Percentiles rank a stretch among this genome's conserved stretches.
Conservation (phyloP, 2,113 vertebrate genomes). For the Lontra canadensis region DNA sequence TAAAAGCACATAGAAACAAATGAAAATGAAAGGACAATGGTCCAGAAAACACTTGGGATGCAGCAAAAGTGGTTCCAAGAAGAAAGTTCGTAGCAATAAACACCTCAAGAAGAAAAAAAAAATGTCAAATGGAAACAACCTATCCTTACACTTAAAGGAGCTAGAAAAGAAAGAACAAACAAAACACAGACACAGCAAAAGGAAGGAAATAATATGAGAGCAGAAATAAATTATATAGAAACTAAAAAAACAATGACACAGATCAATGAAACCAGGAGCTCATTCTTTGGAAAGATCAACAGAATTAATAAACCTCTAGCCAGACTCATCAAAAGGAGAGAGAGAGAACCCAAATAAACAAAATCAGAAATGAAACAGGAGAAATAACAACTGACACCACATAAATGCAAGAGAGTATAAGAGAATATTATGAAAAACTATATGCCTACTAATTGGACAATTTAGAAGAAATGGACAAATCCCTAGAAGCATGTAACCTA, state of each 20-base stretch:
- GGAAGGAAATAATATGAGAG: background rate
- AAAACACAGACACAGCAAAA: background rate
- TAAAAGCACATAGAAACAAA: background rate
- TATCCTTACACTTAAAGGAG: background rate
- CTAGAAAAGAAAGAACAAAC: background rate
- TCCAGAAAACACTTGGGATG: background rate
- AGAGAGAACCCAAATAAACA: background rate
- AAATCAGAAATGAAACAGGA: background rate
- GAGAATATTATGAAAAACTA: background rate
- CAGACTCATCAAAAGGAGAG: background rate
- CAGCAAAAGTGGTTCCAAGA: background rate
- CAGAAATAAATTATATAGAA: background rate
- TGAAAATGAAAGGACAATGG: background rate
- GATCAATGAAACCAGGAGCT: background rate
- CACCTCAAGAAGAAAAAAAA: background rate
- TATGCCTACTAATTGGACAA: background rate
- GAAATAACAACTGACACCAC: background rate
- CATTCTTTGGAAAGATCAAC: background rate
- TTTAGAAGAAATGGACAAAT: background rate
- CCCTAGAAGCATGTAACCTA: background rate
- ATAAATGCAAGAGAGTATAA: background rate
- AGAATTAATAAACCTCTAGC: background rate
- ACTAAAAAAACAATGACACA: background rate
- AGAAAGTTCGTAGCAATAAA: background rate
- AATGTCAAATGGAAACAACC: background rate